Conservation (phyloP, 2,113 vertebrate species). For the Physeter macrocephalus region DNA sequence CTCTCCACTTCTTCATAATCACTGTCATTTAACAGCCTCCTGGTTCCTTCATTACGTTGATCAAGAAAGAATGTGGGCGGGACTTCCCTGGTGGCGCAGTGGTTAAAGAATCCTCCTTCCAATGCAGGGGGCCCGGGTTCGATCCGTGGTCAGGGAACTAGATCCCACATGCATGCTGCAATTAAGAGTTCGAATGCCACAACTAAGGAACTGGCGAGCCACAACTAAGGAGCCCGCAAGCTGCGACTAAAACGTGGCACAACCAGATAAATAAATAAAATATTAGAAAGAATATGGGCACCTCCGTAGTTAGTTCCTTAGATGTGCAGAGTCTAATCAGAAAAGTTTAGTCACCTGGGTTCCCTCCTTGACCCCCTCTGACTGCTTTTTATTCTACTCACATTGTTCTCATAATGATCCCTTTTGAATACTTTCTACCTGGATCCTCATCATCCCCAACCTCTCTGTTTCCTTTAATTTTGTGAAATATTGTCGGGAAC, state of each 20-base stretch:
- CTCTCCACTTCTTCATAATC: neutral
- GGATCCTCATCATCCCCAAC: neutral
- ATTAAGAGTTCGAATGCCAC: no score
- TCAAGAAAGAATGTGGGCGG: neutral
- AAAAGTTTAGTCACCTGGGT: neutral
- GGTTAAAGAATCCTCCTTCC: no score
- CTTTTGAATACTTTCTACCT: neutral
- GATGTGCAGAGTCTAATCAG: neutral
- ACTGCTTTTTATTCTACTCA: neutral
- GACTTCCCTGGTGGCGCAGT: no score
- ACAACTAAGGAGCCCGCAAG: no score
- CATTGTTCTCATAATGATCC: neutral
- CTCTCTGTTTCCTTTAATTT: neutral
- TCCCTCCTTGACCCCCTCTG: neutral
- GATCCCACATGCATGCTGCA: no score
- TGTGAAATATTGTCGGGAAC: neutral
- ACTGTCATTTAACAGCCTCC: neutral
- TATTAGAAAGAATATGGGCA: neutral
- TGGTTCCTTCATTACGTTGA: neutral
- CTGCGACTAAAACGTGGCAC: no score
- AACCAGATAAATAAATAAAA: no score
- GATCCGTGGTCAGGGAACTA: no score
- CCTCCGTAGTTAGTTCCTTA: neutral
- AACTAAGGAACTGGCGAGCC: no score
- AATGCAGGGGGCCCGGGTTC: no score